These are phyloP conservation scores for Diaphora mendica DNA, from an alignment of 2,888 invertebrate species.

Conservation along the genomic window DNA sequence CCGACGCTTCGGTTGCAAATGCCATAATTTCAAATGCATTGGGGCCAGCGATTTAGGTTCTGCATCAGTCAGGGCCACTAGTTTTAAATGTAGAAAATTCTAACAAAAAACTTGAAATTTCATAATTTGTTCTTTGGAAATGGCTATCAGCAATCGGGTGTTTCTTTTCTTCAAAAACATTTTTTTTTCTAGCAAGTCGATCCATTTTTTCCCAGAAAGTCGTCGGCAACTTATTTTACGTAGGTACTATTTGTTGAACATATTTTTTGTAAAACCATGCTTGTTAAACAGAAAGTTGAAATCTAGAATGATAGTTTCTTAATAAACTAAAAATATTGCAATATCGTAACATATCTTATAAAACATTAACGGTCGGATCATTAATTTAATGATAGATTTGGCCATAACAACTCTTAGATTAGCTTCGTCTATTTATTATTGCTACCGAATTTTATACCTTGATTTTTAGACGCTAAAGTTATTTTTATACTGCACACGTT, in stretches of 20 bases:
- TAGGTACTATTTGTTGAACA: too few species aligned
- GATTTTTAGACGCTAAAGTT: neutral
- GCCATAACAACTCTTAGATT: slow-evolving; percentile 23
- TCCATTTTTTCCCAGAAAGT: too few species aligned
- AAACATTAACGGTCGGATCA: slow-evolving; percentile 32
- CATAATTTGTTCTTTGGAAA: neutral
- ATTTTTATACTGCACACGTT: neutral
- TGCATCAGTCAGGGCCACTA: too few species aligned
- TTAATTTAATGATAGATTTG: slow-evolving; percentile 39
- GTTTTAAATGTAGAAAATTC: neutral
- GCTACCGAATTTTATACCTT: slow-evolving; percentile 7
- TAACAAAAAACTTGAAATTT: neutral
- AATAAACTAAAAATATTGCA: neutral
- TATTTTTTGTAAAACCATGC: too few species aligned
- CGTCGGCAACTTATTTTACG: too few species aligned
- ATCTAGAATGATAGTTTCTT: neutral
- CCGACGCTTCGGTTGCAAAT: too few species aligned
- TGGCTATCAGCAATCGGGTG: neutral
- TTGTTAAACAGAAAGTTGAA: neutral
- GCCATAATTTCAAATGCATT: too few species aligned
- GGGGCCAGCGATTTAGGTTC: too few species aligned
- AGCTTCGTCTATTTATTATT: neutral
- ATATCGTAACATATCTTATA: neutral
- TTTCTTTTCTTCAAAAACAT: too few species aligned
- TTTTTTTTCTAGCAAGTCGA: too few species aligned